Evolutionary conservation across 2,113 vertebrate genomes (phyloP), one percentile per base, ranked within the genome.

Genomic region (Sialia sialis): DNA sequence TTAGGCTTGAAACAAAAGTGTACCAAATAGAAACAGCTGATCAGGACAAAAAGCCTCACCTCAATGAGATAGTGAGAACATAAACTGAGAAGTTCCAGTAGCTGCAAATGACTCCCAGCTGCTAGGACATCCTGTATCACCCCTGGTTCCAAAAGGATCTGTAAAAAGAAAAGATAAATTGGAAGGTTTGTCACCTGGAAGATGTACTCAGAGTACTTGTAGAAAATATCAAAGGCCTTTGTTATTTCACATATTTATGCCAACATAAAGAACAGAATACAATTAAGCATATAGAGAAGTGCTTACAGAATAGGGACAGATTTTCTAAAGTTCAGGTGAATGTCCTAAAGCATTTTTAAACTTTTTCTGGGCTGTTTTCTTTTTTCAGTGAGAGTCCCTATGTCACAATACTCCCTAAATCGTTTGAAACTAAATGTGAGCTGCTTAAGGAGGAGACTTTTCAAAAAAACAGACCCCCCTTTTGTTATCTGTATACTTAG

Each of bases 11-110:
- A 87, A 78, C 43, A 29, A 12, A 70, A 64, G 21, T 34, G 59
- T 56, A 49, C 11, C 15, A 76, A 64, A 89, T 8, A 72, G 32
- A 85, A 89, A 63, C 9, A 32, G 41, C 8, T 39, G 38, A 86
- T 62, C 34, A 60, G 39, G 25, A 30, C 22, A 19, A 41, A 38
- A 91, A 92, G 30, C 68, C 97, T 90, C 97, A 99, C 99, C 99
- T 99, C 99, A 96, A 99, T 98, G 89, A 99, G 99, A 98, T 99
- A 99, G 95, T 99, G 98, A n/a, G 99, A 99, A 97, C 99, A 99
- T 76, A 99, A 98, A 96, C 97, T 99, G 94, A 99, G 98, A 84
- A 99, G 99, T 95, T 99, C 99, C 98, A 99, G 97, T 81, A 99
- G 96, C 97, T 99, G 99, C 75, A 99, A 98, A 95, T 99, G 99